Base-by-base conservation (phyloP, 2,888 invertebrate species). In the Pristionchus entomophagus region DNA sequence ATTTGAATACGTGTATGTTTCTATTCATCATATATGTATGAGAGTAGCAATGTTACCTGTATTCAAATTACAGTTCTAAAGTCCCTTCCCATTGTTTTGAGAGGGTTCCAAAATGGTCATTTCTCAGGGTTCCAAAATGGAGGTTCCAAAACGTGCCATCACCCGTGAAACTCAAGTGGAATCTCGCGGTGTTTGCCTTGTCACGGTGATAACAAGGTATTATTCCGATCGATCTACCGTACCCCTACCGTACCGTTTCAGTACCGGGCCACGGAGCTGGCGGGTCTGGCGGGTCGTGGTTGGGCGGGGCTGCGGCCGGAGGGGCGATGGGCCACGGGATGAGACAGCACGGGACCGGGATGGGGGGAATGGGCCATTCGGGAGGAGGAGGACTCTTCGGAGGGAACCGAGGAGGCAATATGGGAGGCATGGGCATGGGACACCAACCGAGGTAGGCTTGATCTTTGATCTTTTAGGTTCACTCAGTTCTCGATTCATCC, bases 321-420 rank as follows among this genome's bases (percentile, higher is more conserved):
- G 82, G 82, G 19, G 82, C 82, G 26, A 41, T 59, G 53, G 82
- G 82, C 2, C 59, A 82, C 38, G 82, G 82, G 38, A 82, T 82
- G 65, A 65, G 85, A 53, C 51, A 77, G 35, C 85, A 85, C 22
- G 73, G 77, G 53, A n/a, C 32, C 38, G 45, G 41, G 29, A 49
- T 38, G 41, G 73, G 84, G 84, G 62, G 49, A n/a, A 45, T 29
- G n/a, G 73, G 73, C n/a, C 73, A 73, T 12, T 73, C 73, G 38
- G 65, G 85, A 29, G 73, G 85, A 29, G 73, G 77, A 53, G 85
- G 85, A 41, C n/a, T 51, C 35, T 84, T 69, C 41, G 69, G 82
- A 59, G 82, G 80, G 22, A 80, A 53, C 12, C 51, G 80, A 65
- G 84, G 84, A 65, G 62, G n/a, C 19, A 38, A 65, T 12, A 69